These are phyloP conservation scores for Rhopalosiphum nymphaeae DNA, from an alignment of 2,888 invertebrate genomes.

Conservation along the genomic window DNA sequence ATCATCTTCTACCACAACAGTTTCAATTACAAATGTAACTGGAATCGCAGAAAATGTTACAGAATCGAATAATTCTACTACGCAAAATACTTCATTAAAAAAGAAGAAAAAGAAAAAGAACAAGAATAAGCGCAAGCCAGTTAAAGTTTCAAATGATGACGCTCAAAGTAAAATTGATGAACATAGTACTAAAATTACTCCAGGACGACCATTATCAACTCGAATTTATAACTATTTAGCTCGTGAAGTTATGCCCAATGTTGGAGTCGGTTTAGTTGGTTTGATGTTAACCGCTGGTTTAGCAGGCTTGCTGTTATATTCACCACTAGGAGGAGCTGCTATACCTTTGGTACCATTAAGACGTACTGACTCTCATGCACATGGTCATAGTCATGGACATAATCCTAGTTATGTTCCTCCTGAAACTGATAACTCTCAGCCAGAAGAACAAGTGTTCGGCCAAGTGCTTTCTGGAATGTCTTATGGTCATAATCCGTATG, in stretches of 20 bases:
- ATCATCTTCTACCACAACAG: slow-evolving; percentile 48
- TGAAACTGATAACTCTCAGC: slow-evolving; percentile 72
- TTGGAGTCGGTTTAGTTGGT: slow-evolving; percentile 83
- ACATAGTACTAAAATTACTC: slow-evolving; percentile 70
- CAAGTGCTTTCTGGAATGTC: slow-evolving; percentile 82
- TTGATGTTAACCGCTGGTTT: slow-evolving; percentile 81
- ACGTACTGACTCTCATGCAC: slow-evolving; percentile 66
- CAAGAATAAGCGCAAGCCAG: slow-evolving; percentile 70
- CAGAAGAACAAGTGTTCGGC: slow-evolving; percentile 83
- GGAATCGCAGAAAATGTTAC: slow-evolving; percentile 65
- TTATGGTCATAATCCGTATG: slow-evolving; percentile 68
- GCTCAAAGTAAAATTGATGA: slow-evolving; percentile 69
- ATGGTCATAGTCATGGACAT: slow-evolving; percentile 67
- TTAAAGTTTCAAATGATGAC: slow-evolving; percentile 70
- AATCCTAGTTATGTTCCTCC: slow-evolving; percentile 79
- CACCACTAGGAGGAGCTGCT: slow-evolving; percentile 77
- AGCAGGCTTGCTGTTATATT: slow-evolving; percentile 83
- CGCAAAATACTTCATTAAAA: slow-evolving; percentile 67
- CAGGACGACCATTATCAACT: slow-evolving; percentile 77
- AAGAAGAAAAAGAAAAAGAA: slow-evolving; percentile 70
- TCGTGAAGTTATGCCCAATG: slow-evolving; percentile 84
- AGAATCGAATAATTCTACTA: slow-evolving; percentile 66
- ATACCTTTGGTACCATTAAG: slow-evolving; percentile 67
- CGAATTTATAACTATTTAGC: slow-evolving; percentile 84
- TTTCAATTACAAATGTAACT: slow-evolving; percentile 55